phyloP scores from a whole-genome alignment of 2,888 invertebrate genomes.

The Linnaemya tessellans region DNA sequence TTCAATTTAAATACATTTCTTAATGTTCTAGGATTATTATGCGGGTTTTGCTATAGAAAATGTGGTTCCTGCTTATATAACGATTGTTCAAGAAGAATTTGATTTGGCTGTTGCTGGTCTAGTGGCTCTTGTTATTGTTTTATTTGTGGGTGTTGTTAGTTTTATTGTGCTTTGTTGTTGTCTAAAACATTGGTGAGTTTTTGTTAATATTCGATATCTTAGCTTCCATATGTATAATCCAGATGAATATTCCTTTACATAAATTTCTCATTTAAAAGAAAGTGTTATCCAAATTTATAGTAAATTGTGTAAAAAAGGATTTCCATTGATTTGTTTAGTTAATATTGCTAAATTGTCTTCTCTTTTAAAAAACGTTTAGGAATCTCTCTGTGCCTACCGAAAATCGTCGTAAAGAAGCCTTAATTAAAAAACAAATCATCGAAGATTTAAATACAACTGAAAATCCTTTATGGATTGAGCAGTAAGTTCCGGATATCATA shows the following conservation, averaged over 20 bases:
- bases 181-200: conserved; percentile 89
- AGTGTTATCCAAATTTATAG: no score
- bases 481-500: conserved; percentile 84
- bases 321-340: neutral
- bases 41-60: conserved; percentile 90
- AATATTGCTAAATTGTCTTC: no score
- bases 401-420: conserved; percentile 91
- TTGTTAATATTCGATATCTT: neutral
- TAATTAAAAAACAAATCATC: conserved; percentile 92
- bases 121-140: conserved; percentile 92
- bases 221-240: neutral
- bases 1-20: neutral
- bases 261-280: no score
- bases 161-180: conserved; percentile 95
- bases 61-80: conserved; percentile 88
- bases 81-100: conserved; percentile 89
- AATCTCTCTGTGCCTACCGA: conserved; percentile 92
- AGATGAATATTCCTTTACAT: no score
- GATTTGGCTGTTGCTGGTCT: conserved; percentile 94
- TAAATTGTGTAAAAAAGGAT: no score
- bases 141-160: conserved; percentile 93
- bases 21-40: conserved; percentile 84
- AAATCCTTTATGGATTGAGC: conserved; percentile 96
- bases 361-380: conserved; percentile 83
- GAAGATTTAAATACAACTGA: conserved; percentile 95